Base-by-base conservation (phyloP, 1,140 invertebrate species). In the Cydia strobilella region DNA sequence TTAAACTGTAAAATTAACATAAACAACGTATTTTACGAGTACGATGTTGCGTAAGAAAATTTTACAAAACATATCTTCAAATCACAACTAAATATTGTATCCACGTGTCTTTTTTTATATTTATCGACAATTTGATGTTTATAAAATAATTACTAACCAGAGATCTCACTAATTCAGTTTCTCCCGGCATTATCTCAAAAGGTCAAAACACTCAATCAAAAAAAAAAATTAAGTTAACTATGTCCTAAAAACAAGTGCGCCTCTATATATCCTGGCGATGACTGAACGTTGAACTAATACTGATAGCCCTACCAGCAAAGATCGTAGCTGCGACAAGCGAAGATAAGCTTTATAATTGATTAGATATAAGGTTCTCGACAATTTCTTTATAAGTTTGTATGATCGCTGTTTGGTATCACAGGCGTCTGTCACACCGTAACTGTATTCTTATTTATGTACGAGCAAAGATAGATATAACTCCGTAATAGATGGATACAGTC, bases 131-230 rank as follows among this genome's bases (percentile, higher is more conserved):
- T 31, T 31, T 31, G 31, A 31, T 31, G 5, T 31, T 31, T 6
- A 48, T 48, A 15, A 48, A 13, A 48, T n/a, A 18, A n/a, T 13
- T 9, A 69, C 65, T 35, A n/a, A 69, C 65, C 65, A 1, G 42
- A 15, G 35, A 69, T 9, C 65, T 31, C 7, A 69, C 15, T 39
- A 69, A 69, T 12, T 69, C 65, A 7, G 65, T 39, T 69, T 39
- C 35, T 4, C 35, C 31, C 15, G 65, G 65, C 65, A 69, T 69
- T 31, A 51, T 51, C n/a, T 39, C 65, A 39, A 25, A 66, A 66
- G 15, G 10, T n/a, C 45, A 51, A 51, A 15, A n/a, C 48, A 51
- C 48, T 18, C 15, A 35, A 66, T 6, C 10, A 35, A 35, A 31
- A 31, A 4, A 0, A 31, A 31, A 31, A 31, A 31, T 3, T 27